A percentile compares a stretch with the other conserved stretches of the same genome.
Conservation (phyloP, 2,797 vertebrate species). For the Gymnoscopelus braueri region DNA sequence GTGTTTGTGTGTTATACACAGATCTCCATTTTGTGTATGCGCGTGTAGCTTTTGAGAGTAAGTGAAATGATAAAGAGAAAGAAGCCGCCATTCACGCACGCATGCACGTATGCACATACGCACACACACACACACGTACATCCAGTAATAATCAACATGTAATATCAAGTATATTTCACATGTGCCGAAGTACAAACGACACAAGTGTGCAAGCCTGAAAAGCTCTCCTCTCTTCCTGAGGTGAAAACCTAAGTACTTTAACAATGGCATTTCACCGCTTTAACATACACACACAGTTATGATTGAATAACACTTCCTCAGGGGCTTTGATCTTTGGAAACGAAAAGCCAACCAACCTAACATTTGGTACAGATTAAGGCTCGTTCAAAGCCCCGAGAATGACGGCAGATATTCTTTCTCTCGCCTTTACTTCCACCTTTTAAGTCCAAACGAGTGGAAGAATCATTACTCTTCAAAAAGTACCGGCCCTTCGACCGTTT, state of each 20-base stretch:
- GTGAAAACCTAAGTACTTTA: constrained; percentile 76
- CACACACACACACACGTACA: neutral
- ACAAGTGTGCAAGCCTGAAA: constrained; percentile 80
- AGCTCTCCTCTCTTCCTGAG: constrained; percentile 61
- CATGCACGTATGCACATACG: neutral
- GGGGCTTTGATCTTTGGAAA: constrained; percentile 77
- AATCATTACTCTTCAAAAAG: constrained; percentile 78
- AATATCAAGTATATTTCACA: too few relatives aligned
- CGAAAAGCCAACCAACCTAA: constrained; percentile 69
- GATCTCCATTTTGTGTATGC: too few relatives aligned
- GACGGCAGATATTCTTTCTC: constrained; percentile 55
- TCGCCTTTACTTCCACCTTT: constrained; percentile 58
- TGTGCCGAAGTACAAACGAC: constrained; percentile 62
- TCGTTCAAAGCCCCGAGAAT: constrained; percentile 75
- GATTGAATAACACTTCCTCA: constrained; percentile 76
- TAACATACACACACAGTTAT: constrained; percentile 67
- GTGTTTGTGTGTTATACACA: too few relatives aligned
- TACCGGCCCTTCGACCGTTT: constrained; percentile 68
- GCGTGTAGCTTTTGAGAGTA: too few relatives aligned
- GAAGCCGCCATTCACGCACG: neutral
- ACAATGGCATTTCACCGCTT: constrained; percentile 77
- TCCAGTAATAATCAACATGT: too few relatives aligned
- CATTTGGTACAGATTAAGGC: constrained; percentile 83
- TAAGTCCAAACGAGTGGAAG: constrained; percentile 74
- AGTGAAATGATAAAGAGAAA: too few relatives aligned